Evolutionary conservation across 2,113 vertebrate genomes (phyloP), one percentile per base, ranked within the genome.

Genomic region (Ammospiza caudacuta): DNA sequence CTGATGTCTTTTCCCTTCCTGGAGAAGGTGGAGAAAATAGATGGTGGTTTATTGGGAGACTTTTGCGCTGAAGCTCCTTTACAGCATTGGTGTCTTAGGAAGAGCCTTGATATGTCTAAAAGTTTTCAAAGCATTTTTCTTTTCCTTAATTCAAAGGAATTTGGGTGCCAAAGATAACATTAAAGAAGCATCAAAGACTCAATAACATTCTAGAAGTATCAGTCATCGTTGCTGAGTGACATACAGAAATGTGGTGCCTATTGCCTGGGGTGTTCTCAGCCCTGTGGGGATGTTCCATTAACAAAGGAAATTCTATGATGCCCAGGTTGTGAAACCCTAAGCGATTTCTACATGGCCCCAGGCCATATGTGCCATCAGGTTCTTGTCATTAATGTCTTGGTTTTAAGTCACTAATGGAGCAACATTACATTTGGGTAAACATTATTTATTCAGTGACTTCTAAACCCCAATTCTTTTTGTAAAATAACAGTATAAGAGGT

Each of bases 111-210:
- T 12, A 4, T 1, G 9, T 66, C 55, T 74, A 11, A 23, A 90
- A 63, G 41, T 86, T 92, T 92, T 74, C 70, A 69, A 64, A 79
- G 61, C 35, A 31, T 87, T 72, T 78, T 49, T 52, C 9, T 57
- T 49, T 58, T 47, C 35, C 39, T 58, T 80, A 70, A 37, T 80
- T 77, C 82, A 80, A 80, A 92, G 70, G 55, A 91, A 88, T 23
- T 47, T 0, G 0, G n/a, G 27, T 90, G 63, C 35, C 64, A 90
- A 59, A 51, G 14, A 52, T 79, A 67, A 77, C 57, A 51, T 33
- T 81, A 63, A 85, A 97, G 84, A 68, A 87, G 66, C 35, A 74
- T 95, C 72, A 84, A 92, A 90, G 76, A 17, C 70, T 69, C n/a
- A 16, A 0, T 52, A 58, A 31, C 7, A 39, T 58, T 66, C 52